phyloP scores from a whole-genome alignment of 2,113 vertebrate species.

The Larimichthys crocea region DNA sequence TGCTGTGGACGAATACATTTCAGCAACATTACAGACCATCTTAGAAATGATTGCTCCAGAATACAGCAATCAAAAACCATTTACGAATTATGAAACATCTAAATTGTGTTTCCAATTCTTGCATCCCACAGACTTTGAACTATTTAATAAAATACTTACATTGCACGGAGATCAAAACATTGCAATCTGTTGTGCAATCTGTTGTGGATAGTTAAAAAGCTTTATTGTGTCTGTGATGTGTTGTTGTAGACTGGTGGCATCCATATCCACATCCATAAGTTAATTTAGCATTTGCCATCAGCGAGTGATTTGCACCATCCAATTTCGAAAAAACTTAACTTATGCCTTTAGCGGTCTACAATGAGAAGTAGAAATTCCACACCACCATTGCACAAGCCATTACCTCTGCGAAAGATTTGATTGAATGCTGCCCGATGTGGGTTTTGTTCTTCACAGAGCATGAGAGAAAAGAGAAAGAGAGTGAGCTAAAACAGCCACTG shows the following conservation, averaged over 20 bases:
- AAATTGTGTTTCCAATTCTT: conserved; percentile 32
- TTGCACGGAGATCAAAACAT: conserved; percentile 2
- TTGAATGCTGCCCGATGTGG: neutral
- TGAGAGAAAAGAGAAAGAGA: conserved; percentile 7
- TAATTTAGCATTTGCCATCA: conserved; percentile 24
- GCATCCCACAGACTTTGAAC: conserved; percentile 5
- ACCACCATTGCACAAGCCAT: conserved; percentile 16
- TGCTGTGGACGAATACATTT: neutral
- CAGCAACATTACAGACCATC: neutral
- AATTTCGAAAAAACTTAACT: neutral
- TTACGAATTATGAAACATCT: conserved; percentile 1
- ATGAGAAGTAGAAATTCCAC: conserved; percentile 13
- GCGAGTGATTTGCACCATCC: conserved; percentile 12
- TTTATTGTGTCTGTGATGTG: neutral
- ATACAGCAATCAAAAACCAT: neutral
- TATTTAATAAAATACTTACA: conserved; percentile 9
- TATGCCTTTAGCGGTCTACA: conserved; percentile 20
- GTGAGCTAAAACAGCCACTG: conserved; percentile 2
- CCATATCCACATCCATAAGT: neutral
- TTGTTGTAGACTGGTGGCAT: conserved; percentile 24
- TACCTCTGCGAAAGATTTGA: conserved; percentile 24
- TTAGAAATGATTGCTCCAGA: conserved; percentile 7
- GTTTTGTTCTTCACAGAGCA: conserved; percentile 9
- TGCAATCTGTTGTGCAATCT: conserved; percentile 25
- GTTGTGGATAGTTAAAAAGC: conserved; percentile 26